These are phyloP conservation scores for Coleophora flavipennella DNA, from an alignment of 2,888 invertebrate species.

Conservation along the genomic window DNA sequence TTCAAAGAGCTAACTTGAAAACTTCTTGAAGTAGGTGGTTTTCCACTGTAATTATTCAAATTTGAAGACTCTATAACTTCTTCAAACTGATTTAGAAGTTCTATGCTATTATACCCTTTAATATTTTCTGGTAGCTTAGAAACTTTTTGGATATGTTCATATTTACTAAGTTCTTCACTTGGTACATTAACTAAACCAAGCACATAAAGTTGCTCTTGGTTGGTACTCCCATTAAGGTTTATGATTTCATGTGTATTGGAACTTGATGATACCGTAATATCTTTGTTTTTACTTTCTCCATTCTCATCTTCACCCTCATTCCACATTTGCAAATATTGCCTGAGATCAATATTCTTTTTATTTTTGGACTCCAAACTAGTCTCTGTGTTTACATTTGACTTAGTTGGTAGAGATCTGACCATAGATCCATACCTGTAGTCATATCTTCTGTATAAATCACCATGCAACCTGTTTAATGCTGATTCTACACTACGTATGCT, in stretches of 20 bases:
- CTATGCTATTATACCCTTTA: constrained; percentile 62
- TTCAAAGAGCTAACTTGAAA: constrained; percentile 23
- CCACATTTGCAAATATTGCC: constrained; percentile 68
- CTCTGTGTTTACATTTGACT: constrained; percentile 24
- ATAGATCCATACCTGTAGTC: constrained; percentile 40
- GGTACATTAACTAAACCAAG: constrained; percentile 62
- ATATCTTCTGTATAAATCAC: constrained; percentile 45
- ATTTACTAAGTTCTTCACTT: constrained; percentile 60
- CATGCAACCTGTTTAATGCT: constrained; percentile 33
- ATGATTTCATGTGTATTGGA: constrained; percentile 24
- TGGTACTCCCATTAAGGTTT: constrained; percentile 32
- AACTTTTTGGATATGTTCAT: constrained; percentile 67
- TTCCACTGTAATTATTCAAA: constrained; percentile 27
- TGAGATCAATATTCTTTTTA: constrained; percentile 52
- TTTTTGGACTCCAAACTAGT: constrained; percentile 28
- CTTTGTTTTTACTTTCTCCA: constrained; percentile 34
- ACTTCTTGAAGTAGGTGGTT: constrained; percentile 26
- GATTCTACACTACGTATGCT: constrained; percentile 59
- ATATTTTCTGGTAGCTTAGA: constrained; percentile 67
- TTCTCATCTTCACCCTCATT: constrained; percentile 66
- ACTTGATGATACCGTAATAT: constrained; percentile 25
- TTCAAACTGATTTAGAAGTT: constrained; percentile 62
- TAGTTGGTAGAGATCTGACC: constrained; percentile 26
- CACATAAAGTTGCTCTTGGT: constrained; percentile 61
- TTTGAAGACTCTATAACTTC: constrained; percentile 58